Base-by-base conservation (phyloP, 2,888 invertebrate genomes). In the Bedellia somnulentella region DNA sequence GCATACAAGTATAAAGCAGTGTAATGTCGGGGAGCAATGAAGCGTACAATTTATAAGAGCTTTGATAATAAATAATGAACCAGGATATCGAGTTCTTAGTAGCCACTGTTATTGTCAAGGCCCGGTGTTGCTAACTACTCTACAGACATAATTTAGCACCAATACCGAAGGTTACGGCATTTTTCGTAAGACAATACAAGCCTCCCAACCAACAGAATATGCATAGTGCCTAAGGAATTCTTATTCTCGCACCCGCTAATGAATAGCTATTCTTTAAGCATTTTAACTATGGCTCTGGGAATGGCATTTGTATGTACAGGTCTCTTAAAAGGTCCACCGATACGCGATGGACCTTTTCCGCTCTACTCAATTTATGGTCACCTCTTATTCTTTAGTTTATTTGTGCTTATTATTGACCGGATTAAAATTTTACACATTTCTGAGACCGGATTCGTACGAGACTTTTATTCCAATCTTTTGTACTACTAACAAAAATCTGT, bases 241-340 rank as follows among this genome's bases (percentile, higher is more conserved):
- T 68, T 59, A 73, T 71, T 70, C 71, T 75, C 73, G 71, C 75
- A 60, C 73, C 70, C 62, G 54, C 71, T 75, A 75, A 73, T 75
- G 75, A 75, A 75, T 73, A 75, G 68, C 68, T 71, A 75, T 75
- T 70, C 73, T 70, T 61, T 56, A 60, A 62, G 68, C 63, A 75
- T 75, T 73, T 75, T 71, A 75, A 71, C 75, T 73, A 75, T 75
- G 75, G 64, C 44, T 52, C 52, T 52, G 49, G 70, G 75, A 67
- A 71, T 71, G 75, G 75, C 66, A 71, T 75, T 54, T 49, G 55
- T 62, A 55, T 68, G 73, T 68, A 66, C 70, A 70, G 67, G 68
- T 71, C 63, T 68, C 68, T 70, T 67, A 68, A 70, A 73, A 71
- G 70, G 70, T 60, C 60, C 58, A 46, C 54, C 67, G 67, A 68